Conservation (phyloP, 2,797 vertebrate genomes). For the Poeciliopsis paucimaculata region DNA sequence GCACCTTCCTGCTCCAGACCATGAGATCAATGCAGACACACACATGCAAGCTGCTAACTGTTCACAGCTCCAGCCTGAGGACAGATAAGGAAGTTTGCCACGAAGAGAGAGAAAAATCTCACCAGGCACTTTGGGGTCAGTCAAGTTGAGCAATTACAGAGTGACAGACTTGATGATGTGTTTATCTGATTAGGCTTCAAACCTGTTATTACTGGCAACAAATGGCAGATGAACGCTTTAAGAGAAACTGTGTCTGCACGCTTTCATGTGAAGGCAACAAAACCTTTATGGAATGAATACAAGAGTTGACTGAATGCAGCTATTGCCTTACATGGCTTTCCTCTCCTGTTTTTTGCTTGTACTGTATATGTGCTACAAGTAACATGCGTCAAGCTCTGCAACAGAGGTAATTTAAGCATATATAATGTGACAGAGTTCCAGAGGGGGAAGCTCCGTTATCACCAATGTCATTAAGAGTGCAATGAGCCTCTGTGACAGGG, state of each 20-base stretch:
- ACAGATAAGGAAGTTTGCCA: slow-evolving; percentile 43
- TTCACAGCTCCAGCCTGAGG: slow-evolving; percentile 42
- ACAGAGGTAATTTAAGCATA: slow-evolving; percentile 66
- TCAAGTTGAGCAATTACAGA: slow-evolving; percentile 51
- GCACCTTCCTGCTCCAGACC: slow-evolving; percentile 15
- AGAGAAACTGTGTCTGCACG: slow-evolving; percentile 41
- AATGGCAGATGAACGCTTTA: slow-evolving; percentile 36
- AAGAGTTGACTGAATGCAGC: slow-evolving; percentile 21
- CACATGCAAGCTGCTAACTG: slow-evolving; percentile 22
- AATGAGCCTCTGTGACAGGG: slow-evolving; percentile 49
- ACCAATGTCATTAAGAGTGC: slow-evolving; percentile 58
- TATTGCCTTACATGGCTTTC: slow-evolving; percentile 57
- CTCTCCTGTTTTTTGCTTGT: slow-evolving; percentile 33
- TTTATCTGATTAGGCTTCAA: slow-evolving; percentile 53
- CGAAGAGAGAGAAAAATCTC: slow-evolving; percentile 39
- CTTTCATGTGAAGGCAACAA: slow-evolving; percentile 32
- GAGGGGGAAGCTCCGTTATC: slow-evolving; percentile 66
- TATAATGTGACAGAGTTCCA: slow-evolving; percentile 51
- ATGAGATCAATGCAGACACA: slow-evolving; percentile 45
- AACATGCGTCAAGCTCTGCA: slow-evolving; percentile 62
- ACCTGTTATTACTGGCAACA: slow-evolving; percentile 48
- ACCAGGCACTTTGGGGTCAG: slow-evolving; percentile 42
- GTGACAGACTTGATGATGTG: slow-evolving; percentile 53
- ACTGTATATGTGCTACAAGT: slow-evolving; percentile 43
- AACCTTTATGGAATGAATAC: slow-evolving; percentile 14